A percentile compares a stretch with the other conserved stretches of the same genome.
phyloP scores from a whole-genome alignment of 2,888 invertebrate genomes.

The Harpagoxenus sublaevis region DNA sequence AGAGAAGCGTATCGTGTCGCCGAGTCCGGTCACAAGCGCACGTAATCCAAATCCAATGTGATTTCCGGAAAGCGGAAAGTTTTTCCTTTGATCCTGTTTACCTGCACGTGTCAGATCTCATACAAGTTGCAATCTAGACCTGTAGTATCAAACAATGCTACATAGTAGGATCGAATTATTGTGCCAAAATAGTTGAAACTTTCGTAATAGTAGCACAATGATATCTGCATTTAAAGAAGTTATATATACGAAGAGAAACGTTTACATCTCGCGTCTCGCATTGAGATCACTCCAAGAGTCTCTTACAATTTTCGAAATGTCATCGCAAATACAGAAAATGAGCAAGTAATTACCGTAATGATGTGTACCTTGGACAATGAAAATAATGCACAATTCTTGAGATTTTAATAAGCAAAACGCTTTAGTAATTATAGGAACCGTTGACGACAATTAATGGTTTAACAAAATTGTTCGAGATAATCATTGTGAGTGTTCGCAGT shows the following conservation, averaged over 20 bases:
- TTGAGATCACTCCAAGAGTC: background rate
- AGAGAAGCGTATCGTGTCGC: background rate
- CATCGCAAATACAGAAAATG: background rate
- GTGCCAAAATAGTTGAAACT: constrained; percentile 10
- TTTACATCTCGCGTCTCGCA: background rate
- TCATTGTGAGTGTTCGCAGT: background rate
- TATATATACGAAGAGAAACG: background rate
- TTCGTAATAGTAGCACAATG: background rate
- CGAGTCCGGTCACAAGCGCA: constrained; percentile 15
- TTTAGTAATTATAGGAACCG: background rate
- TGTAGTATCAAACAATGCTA: background rate
- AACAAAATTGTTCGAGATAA: background rate
- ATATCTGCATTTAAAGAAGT: background rate
- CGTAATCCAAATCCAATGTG: constrained; percentile 37
- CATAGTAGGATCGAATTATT: constrained; percentile 3
- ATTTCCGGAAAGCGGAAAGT: constrained; percentile 1
- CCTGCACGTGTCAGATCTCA: constrained; percentile 3
- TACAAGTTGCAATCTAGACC: background rate
- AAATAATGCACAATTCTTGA: background rate
- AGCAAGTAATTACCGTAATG: background rate
- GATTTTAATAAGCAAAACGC: background rate
- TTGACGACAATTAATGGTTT: background rate
- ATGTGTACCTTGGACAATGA: background rate
- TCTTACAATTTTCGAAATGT: background rate
- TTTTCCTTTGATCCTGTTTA: constrained; percentile 43